These are phyloP conservation scores for Apostichopus parvimensis DNA, from an alignment of 35 echinoderm and acorn worm species.

Conservation along the genomic window DNA sequence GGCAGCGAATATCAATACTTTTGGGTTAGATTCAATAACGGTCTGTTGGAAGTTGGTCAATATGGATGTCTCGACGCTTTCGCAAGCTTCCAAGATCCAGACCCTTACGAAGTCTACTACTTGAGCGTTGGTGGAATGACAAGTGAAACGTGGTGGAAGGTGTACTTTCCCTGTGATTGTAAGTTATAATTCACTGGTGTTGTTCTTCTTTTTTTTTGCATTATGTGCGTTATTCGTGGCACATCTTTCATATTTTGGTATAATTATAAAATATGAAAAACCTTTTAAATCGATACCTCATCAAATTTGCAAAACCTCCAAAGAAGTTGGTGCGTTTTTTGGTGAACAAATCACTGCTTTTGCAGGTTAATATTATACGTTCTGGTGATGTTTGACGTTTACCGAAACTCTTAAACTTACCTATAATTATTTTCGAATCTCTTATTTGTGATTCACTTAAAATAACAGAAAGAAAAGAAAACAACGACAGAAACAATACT, in stretches of 20 bases:
- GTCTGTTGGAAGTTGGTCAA: conserved; percentile 20
- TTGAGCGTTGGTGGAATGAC: conserved; percentile 15
- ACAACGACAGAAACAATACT: no score
- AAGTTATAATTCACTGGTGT: neutral
- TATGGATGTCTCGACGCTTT: conserved; percentile 11
- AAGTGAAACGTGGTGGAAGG: neutral
- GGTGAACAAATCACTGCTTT: no score
- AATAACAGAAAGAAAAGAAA: no score
- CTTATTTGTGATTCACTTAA: no score
- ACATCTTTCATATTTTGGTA: neutral
- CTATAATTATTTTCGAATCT: no score
- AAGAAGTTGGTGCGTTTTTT: neutral
- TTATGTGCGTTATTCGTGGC: no score
- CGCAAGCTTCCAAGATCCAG: neutral
- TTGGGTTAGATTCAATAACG: conserved; percentile 22
- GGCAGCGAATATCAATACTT: conserved; percentile 41
- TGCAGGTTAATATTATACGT: no score
- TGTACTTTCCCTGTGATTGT: conserved; percentile 32
- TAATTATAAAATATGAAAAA: neutral
- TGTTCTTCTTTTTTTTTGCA: no score
- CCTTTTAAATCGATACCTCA: neutral
- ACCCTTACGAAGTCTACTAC: conserved; percentile 21
- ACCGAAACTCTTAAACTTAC: no score
- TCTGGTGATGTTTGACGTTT: no score
- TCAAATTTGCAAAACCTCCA: neutral